A percentile compares a stretch with the other conserved stretches of the same genome.
Conservation (phyloP, 2,888 invertebrate species). For the Aquatica leii region DNA sequence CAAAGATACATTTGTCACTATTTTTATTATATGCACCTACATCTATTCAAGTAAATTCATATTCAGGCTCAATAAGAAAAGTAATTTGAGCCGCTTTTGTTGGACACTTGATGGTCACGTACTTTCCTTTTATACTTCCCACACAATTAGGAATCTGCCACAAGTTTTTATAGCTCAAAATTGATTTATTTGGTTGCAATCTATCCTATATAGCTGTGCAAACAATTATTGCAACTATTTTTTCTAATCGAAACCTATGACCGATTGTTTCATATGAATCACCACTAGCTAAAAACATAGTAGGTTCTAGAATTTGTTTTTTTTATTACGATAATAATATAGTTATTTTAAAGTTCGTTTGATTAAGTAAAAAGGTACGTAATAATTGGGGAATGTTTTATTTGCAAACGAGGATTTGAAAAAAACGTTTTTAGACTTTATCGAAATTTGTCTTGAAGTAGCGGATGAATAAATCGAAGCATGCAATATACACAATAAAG, state of each 20-base stretch:
- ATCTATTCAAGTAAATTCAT: constrained; percentile 36
- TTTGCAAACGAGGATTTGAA: neutral
- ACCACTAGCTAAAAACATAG: too few relatives aligned
- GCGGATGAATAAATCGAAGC: too few relatives aligned
- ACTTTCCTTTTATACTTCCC: too few relatives aligned
- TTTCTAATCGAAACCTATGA: constrained; percentile 46
- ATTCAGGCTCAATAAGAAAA: constrained; percentile 31
- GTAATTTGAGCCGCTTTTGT: constrained; percentile 36
- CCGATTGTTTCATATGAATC: constrained; percentile 33
- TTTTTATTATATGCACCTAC: constrained; percentile 39
- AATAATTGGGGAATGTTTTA: neutral
- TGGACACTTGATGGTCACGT: constrained; percentile 37
- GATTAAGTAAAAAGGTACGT: neutral
- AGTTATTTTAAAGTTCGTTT: neutral
- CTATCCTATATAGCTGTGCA: constrained; percentile 43
- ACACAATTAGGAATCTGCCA: too few relatives aligned
- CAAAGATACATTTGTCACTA: constrained; percentile 40
- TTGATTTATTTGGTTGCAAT: constrained; percentile 37
- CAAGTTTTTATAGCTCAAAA: constrained; percentile 25
- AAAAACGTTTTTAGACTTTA: too few relatives aligned
- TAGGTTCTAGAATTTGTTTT: too few relatives aligned
- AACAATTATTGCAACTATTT: constrained; percentile 47
- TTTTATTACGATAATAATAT: too few relatives aligned
- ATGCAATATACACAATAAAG: too few relatives aligned
- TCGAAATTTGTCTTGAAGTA: too few relatives aligned